Evolutionary conservation across 1,140 invertebrate species (phyloP).

Genomic region (Drosophila malerkotliana): DNA sequence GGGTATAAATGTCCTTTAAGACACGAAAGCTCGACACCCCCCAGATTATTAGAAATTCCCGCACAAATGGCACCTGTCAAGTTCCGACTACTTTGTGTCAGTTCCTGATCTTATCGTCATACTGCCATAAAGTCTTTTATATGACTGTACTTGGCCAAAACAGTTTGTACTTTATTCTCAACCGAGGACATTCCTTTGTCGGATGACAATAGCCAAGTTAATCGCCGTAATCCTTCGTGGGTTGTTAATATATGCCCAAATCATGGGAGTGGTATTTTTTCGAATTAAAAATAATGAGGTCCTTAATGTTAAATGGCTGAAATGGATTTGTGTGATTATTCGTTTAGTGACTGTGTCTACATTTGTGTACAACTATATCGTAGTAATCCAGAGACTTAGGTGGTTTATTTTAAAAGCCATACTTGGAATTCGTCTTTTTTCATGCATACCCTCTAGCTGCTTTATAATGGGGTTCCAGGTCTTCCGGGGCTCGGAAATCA

Average conservation of each 20-base stretch:
- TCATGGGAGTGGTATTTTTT: constrained; percentile 8
- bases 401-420: neutral
- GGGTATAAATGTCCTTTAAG: no score
- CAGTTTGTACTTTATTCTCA: constrained; percentile 1
- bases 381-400: fast-evolving
- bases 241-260: neutral
- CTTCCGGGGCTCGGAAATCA: neutral
- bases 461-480: constrained; percentile 28
- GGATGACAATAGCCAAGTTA: constrained; percentile 13
- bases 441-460: neutral
- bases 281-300: neutral
- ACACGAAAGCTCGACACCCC: neutral
- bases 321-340: constrained; percentile 18
- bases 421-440: neutral
- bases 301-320: neutral
- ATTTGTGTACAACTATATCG: neutral
- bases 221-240: constrained; percentile 3
- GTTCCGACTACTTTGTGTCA: neutral
- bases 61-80: neutral
- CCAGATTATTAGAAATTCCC: neutral
- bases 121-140: neutral
- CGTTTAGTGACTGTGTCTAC: neutral
- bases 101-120: neutral
- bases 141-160: neutral
- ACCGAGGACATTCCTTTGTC: neutral